Evolutionary conservation across 1,140 invertebrate genomes (phyloP), one percentile per base, ranked within the genome.

Genomic region (Meloidogyne floridensis): DNA sequence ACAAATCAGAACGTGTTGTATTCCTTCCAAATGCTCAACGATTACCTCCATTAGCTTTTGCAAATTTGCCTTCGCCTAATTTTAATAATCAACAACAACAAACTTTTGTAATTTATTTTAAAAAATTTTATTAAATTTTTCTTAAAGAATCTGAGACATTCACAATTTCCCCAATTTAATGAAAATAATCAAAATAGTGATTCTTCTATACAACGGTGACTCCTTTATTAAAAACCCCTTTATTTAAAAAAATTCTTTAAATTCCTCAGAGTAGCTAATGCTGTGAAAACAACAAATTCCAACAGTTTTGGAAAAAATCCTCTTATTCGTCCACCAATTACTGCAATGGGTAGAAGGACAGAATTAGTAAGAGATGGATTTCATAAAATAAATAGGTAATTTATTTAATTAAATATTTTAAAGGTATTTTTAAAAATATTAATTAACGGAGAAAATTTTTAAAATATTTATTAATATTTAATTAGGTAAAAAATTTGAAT

Each of bases 301-400:
- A 72, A 79, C 11, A 73, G n/a, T 65, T 65, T 65, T 65, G 59
- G 59, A n/a, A 65, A 3, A 65, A 65, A n/a, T 65, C n/a, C 59
- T 65, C n/a, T 65, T n/a, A n/a, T 65, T n/a, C 59, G n/a, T 65
- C 59, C 59, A n/a, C 15, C 4, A n/a, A 65, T 65, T 65, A 65
- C 15, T 15, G 10, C 11, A 59, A 15, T 65, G 10, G n/a, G n/a
- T 5, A 65, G 10, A 51, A 18, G 65, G 54, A 69, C 65, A 72
- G 77, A 79, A 54, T 18, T 79, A 32, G 32, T 32, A 72, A 69
- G 54, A 65, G 54, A 47, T 51, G 77, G 72, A 71, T 79, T 79
- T 47, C n/a, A 79, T 72, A 79, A 79, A 79, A 65, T 79, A 18
- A 72, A 79, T 69, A 71, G 77, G 77, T 71, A n/a, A n/a, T 15